Percentiles rank a stretch among this genome's conserved stretches.
Evolutionary conservation across 2,888 invertebrate species (phyloP).

Genomic region (Erebia epiphron): DNA sequence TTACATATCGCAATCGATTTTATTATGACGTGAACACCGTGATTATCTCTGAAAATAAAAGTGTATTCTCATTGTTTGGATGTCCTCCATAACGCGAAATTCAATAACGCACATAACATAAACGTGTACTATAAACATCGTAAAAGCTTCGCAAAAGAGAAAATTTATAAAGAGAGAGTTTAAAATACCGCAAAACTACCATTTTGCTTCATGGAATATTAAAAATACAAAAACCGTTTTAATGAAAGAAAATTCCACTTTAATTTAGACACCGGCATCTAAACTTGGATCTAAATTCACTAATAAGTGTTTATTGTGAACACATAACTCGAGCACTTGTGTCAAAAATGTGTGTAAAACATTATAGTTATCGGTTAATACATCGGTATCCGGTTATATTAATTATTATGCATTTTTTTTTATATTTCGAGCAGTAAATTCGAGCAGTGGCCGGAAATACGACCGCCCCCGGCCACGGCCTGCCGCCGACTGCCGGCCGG

Average conservation of each 20-base stretch:
- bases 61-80: neutral
- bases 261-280: neutral
- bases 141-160: neutral
- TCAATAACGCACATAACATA: neutral
- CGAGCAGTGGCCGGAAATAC: slow-evolving; percentile 29
- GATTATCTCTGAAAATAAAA: neutral
- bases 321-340: neutral
- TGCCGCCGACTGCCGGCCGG: slow-evolving; percentile 47
- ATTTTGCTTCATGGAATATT: slow-evolving; percentile 9
- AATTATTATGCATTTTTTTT: neutral
- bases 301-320: neutral
- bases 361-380: neutral
- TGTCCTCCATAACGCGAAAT: neutral
- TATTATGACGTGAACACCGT: neutral
- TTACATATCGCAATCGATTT: neutral
- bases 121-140: neutral
- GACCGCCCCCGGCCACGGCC: slow-evolving; percentile 49
- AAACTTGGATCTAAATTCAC: neutral
- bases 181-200: slow-evolving; percentile 10
- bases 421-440: too few species aligned
- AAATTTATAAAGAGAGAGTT: neutral
- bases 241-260: slow-evolving; percentile 17
- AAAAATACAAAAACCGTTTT: slow-evolving; percentile 9
- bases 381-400: neutral
- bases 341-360: neutral